These are phyloP conservation scores for Elachura formosa DNA, from an alignment of 2,113 vertebrate species.

Conservation along the genomic window DNA sequence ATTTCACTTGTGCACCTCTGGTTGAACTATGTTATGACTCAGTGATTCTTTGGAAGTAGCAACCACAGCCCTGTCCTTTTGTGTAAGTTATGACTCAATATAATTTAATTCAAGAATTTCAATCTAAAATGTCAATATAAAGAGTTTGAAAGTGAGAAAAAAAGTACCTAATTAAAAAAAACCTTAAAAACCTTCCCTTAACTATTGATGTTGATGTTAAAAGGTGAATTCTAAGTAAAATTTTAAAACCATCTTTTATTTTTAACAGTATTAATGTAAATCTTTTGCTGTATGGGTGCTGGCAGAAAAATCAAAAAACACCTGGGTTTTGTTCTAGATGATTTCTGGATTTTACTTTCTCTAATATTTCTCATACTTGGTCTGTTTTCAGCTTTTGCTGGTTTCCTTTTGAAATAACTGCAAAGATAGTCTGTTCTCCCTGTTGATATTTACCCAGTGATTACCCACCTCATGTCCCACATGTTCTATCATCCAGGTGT, in stretches of 20 bases:
- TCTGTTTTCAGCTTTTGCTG: not conserved
- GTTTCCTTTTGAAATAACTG: not conserved
- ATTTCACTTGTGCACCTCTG: not conserved
- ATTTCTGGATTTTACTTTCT: not conserved
- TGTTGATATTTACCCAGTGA: not conserved
- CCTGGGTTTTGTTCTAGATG: not conserved
- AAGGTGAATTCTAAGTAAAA: not conserved
- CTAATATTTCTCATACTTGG: not conserved
- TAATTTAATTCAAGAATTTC: not conserved
- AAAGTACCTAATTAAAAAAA: not conserved
- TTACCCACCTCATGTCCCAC: not conserved
- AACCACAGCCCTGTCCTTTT: not conserved
- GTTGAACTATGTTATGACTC: not conserved
- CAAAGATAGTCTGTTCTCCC: not conserved
- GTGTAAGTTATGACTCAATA: not conserved
- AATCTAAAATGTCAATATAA: not conserved
- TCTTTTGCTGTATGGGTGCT: not conserved
- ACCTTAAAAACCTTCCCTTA: not conserved
- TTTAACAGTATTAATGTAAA: not conserved
- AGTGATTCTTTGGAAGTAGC: not conserved
- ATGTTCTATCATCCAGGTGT: not conserved
- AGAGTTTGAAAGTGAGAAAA: not conserved
- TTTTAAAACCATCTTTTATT: not conserved
- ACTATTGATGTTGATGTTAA: not conserved
- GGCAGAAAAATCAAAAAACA: not conserved